Percentiles rank a stretch among this genome's conserved stretches.
Conservation (phyloP, 1,140 invertebrate genomes). For the Drosophila grimshawi region DNA sequence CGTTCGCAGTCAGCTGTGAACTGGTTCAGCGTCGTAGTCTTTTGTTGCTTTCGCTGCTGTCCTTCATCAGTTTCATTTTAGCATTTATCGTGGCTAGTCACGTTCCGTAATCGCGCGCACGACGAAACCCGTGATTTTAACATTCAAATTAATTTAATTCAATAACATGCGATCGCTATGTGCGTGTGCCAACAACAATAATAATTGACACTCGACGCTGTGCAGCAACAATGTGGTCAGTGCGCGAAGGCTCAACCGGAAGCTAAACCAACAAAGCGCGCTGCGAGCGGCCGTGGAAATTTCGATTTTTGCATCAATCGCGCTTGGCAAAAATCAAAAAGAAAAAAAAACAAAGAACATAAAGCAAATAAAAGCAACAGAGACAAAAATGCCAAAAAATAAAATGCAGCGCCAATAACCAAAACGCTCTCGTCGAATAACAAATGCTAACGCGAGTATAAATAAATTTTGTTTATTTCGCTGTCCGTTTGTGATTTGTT, state of each 20-base stretch:
- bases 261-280: constrained; percentile 26
- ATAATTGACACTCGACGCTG: constrained; percentile 8
- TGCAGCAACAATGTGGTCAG: constrained; percentile 23
- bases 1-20: constrained; percentile 30
- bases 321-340: constrained; percentile 31
- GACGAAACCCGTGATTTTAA: constrained; percentile 25
- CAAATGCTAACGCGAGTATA: constrained; percentile 22
- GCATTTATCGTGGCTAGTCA: constrained; percentile 31
- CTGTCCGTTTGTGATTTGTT: constrained; percentile 13
- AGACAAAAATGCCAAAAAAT: constrained; percentile 50
- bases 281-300: constrained; percentile 64
- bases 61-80: constrained; percentile 48
- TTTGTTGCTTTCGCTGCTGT: constrained; percentile 21
- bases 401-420: constrained; percentile 23
- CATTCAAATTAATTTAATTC: constrained; percentile 47
- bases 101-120: not conserved
- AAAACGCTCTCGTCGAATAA: constrained; percentile 11
- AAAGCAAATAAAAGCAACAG: constrained; percentile 19
- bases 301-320: constrained; percentile 68
- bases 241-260: constrained; percentile 15
- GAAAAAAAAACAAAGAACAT: constrained; percentile 22
- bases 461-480: constrained; percentile 39
- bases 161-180: constrained; percentile 32
- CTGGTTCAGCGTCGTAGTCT: constrained; percentile 28
- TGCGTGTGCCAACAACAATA: constrained; percentile 37